A percentile compares a stretch with the other conserved stretches of the same genome.
Evolutionary conservation across 2,797 vertebrate species (phyloP).

Genomic region (Tadarida brasiliensis): DNA sequence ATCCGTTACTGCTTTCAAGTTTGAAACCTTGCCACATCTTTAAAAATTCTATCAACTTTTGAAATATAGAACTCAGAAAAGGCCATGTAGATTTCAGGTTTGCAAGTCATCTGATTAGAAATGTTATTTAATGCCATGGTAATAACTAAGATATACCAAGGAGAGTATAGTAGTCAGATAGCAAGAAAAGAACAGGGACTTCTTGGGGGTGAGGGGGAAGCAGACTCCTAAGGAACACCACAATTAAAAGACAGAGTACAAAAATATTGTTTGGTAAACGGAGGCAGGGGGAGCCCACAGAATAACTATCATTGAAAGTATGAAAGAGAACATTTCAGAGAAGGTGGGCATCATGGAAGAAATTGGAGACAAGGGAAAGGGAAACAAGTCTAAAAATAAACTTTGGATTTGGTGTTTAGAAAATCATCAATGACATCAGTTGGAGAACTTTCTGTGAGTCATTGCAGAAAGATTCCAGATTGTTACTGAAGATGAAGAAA

Average conservation of each 20-base stretch:
- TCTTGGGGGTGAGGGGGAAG: not conserved
- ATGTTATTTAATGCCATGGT: constrained; percentile 16
- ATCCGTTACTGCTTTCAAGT: constrained; percentile 15
- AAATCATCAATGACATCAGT: not conserved
- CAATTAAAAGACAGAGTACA: not conserved
- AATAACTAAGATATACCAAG: constrained; percentile 1
- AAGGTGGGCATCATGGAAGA: not conserved
- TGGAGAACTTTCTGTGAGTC: not conserved
- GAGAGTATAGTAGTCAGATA: not conserved
- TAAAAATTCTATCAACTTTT: not conserved
- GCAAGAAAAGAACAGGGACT: not conserved
- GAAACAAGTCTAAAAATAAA: constrained; percentile 43
- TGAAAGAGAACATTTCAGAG: not conserved
- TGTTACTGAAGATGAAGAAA: constrained; percentile 13
- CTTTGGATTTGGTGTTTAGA: not conserved
- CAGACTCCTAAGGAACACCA: not conserved
- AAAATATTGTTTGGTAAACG: not conserved
- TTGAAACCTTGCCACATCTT: not conserved
- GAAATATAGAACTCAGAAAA: constrained; percentile 34
- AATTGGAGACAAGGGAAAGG: not conserved
- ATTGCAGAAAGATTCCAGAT: not conserved
- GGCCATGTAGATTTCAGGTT: constrained; percentile 13
- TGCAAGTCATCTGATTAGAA: not conserved
- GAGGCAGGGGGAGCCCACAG: not conserved
- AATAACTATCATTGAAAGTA: not conserved